A percentile compares a stretch with the other conserved stretches of the same genome.
Conservation (phyloP, 37 sponge, comb jelly and placozoan species). For the Spongilla lacustris region DNA sequence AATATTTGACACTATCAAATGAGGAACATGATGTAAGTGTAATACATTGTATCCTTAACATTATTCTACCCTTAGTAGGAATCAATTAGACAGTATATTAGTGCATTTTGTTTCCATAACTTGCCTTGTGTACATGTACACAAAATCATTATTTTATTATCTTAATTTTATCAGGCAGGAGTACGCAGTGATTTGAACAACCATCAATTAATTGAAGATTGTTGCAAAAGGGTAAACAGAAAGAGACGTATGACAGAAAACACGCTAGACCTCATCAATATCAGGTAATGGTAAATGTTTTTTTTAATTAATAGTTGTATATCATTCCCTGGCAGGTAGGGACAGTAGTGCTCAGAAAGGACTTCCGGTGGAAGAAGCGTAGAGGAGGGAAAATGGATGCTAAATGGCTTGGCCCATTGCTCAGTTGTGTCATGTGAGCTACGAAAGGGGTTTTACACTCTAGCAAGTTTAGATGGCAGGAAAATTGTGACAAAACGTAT, state of each 20-base stretch:
- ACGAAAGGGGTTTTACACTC: constrained; percentile 11
- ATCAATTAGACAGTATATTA: no score
- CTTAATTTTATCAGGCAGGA: no score
- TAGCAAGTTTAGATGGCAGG: neutral
- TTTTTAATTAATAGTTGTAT: neutral
- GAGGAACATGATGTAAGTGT: neutral
- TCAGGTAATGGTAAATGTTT: neutral
- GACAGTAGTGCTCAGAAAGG: neutral
- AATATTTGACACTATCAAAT: neutral
- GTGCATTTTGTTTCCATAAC: no score
- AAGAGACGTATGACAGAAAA: constrained; percentile 26
- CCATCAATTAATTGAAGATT: neutral
- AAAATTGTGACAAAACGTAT: neutral
- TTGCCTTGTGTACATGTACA: no score
- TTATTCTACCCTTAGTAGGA: no score
- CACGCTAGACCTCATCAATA: constrained; percentile 1
- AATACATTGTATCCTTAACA: neutral
- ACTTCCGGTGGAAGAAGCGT: constrained; percentile 4
- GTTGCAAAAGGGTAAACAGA: constrained; percentile 28
- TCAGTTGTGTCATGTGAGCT: constrained; percentile 2
- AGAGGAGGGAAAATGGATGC: constrained; percentile 21
- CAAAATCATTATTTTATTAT: no score
- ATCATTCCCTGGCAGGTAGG: neutral
- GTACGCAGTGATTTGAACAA: neutral
- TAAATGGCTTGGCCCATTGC: constrained; percentile 23